These are phyloP conservation scores for Acropternis orthonyx DNA, from an alignment of 2,797 vertebrate genomes.

Conservation along the genomic window DNA sequence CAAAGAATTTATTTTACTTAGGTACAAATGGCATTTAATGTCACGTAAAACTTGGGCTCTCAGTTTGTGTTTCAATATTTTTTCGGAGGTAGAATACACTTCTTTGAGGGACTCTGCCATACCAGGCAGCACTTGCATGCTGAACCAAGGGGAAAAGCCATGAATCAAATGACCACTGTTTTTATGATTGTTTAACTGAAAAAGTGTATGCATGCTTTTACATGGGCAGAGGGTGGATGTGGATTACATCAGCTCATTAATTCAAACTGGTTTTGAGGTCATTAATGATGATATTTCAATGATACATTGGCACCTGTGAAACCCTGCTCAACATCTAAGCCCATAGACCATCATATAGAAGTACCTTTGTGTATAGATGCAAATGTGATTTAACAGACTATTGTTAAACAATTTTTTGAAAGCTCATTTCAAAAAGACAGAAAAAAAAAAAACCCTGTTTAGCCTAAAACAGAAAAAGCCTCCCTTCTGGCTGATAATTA, in stretches of 20 bases:
- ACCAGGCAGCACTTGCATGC: not conserved
- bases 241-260: not conserved
- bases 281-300: not conserved
- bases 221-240: rapidly evolving
- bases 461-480: not conserved
- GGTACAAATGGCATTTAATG: not conserved
- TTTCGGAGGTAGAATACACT: not conserved
- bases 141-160: not conserved
- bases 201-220: not conserved
- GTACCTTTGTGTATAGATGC: not conserved
- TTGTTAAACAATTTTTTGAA: not conserved
- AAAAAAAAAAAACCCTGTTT: not conserved
- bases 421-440: not conserved
- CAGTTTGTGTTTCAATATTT: not conserved
- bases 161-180: not conserved
- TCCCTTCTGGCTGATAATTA: not conserved
- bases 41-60: not conserved
- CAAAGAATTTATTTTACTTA: not conserved
- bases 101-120: not conserved
- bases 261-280: not conserved
- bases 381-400: not conserved
- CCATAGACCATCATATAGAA: rapidly evolving
- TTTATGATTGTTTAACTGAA: not conserved
- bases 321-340: not conserved
- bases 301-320: not conserved